Evolutionary conservation across 2,888 invertebrate species (phyloP).

Genomic region (Pandemis heparana): DNA sequence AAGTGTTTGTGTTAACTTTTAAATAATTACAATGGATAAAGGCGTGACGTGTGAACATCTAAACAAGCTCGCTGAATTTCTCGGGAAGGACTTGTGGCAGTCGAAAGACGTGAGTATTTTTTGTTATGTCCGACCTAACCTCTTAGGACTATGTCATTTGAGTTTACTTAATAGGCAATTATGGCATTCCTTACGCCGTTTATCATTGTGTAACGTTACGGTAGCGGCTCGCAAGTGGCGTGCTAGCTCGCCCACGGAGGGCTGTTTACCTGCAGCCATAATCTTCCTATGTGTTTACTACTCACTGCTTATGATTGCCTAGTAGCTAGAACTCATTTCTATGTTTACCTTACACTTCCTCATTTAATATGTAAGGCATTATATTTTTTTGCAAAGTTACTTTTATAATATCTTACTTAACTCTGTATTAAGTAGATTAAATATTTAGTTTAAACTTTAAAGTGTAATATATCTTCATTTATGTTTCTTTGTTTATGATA

Average conservation of each 20-base stretch:
- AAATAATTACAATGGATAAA: conserved; percentile 74
- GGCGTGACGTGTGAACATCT: conserved; percentile 81
- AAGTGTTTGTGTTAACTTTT: conserved; percentile 55
- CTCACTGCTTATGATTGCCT: conserved; percentile 41
- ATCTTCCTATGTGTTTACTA: conserved; percentile 35
- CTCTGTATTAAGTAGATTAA: too few relatives aligned
- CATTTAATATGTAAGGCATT: neutral
- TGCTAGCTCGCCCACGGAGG: conserved; percentile 28
- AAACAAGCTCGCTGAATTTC: conserved; percentile 72
- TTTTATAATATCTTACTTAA: neutral
- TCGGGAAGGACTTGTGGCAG: conserved; percentile 78
- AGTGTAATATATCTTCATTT: too few relatives aligned
- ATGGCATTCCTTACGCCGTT: conserved; percentile 64
- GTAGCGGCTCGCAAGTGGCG: conserved; percentile 19
- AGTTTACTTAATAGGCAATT: conserved; percentile 61
- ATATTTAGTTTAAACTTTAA: too few relatives aligned
- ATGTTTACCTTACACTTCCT: conserved; percentile 9
- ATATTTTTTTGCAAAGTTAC: neutral
- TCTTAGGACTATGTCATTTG: conserved; percentile 63
- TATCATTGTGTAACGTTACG: conserved; percentile 69
- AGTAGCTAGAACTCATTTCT: conserved; percentile 40
- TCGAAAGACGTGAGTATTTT: conserved; percentile 73
- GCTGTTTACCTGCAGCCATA: conserved; percentile 15
- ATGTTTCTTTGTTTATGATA: too few relatives aligned
- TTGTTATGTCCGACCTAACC: conserved; percentile 66